Base-by-base conservation (phyloP, 2,113 vertebrate genomes). In the Sylvilagus bachmani region DNA sequence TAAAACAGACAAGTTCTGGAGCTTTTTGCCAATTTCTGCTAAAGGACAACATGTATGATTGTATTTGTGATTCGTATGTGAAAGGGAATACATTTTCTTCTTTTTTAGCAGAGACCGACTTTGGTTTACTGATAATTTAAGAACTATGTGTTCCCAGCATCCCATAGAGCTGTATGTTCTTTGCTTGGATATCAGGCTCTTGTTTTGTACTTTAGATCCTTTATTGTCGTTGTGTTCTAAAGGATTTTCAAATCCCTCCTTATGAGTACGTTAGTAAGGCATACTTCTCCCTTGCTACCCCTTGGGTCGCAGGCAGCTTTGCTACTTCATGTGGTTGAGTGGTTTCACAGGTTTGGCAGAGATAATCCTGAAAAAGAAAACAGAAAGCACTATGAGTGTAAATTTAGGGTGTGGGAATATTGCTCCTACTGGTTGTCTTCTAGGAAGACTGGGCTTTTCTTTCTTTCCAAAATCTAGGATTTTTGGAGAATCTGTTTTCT, bases 401-500 rank as follows among this genome's bases (percentile, higher is more conserved):
- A 70, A 71, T 77, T 53, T 21, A 71, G 51, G 22, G 14, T 93
- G 71, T 82, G 38, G n/a, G 36, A 77, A 31, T 73, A 31, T 73
- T 29, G 64, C n/a, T 82, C 10, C 21, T 78, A 8, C 6, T 22
- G 4, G 3, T 61, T n/a, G 29, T 92, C 74, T 73, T 64, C 51
- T 89, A 69, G 33, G n/a, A 81, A 93, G 24, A 17, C 9, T 62
- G 21, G 21, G 3, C 5, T 77, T 93, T 93, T 36, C 38, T 73
- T 87, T 44, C 44, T 85, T 53, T 49, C 69, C 4, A 24, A 74
- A 73, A 64, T 2, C 2, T 61, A 17, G 31, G 16, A 13, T 85
- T 94, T 33, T 33, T 93, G 51, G 49, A 80, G 31, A 91, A 53
- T 53, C 25, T 94, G 14, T 38, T 90, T 7, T 9, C 86, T 83